Base-by-base conservation (phyloP, 2,888 invertebrate genomes). In the Operophtera brumata region DNA sequence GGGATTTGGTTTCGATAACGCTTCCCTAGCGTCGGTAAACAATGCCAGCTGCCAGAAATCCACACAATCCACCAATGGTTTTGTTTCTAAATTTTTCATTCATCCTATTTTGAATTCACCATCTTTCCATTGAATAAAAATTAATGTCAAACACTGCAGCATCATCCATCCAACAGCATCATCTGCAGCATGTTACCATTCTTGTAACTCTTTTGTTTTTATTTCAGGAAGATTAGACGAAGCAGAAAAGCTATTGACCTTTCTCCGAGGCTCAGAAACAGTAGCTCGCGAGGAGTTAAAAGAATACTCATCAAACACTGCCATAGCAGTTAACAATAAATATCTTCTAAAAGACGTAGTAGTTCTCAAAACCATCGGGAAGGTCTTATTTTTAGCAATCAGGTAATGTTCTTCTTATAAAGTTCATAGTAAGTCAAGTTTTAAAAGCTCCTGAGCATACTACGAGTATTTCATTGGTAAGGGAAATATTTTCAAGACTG, bases 281-380 rank as follows among this genome's bases (percentile, higher is more conserved):
- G 9, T 34, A 42, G 63, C 55, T 10, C 30, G 7, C 0, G 59
- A 61, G 41, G 63, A 63, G 44, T 45, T 55, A 1, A 51, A 57
- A 4, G 57, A 63, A 26, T 61, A 61, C 11, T 32, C 46, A 0
- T 35, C 42, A 2, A 48, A 47, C 26, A 20, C 8, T 36, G 32
- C 40, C 26, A 13, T 11, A 39, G 14, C 34, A 0, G 12, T 47
- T 12, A 35, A 34, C 14, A 53, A 47, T 13, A 37, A 6, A 45
- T 42, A 53, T 4, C 13, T 61, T 32, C 10, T 60, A 3, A 52
- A 28, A 13, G 52, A 62, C 39, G 25, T 14, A 41, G 39, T 54
- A 3, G 36, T 60, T 3, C 40, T 66, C 0, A 64, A 61, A 48
- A 58, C 58, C 30, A 25, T 62, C 5, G 61, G 47, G 4, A 58